phyloP scores from a whole-genome alignment of 2,888 invertebrate species.

The Tholera decimalis region DNA sequence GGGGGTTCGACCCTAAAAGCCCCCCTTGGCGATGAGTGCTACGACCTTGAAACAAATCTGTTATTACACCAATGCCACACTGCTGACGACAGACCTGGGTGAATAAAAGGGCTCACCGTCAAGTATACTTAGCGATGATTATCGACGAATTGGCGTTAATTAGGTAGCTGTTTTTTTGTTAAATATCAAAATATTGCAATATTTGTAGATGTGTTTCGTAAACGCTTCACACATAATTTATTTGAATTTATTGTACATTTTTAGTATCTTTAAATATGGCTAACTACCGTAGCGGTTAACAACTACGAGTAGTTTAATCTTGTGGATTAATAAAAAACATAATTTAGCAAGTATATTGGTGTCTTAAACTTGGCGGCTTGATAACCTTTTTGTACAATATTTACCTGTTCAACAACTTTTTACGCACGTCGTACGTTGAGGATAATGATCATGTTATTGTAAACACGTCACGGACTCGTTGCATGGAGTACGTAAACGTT shows the following conservation, averaged over 20 bases:
- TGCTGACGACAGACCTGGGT: conserved; percentile 30
- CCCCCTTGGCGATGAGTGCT: conserved; percentile 36
- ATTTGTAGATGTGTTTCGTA: conserved; percentile 44
- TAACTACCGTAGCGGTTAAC: conserved; percentile 11
- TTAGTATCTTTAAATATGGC: conserved; percentile 27
- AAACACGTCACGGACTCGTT: conserved; percentile 30
- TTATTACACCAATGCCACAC: conserved; percentile 48
- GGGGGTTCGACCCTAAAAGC: conserved; percentile 31
- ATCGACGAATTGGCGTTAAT: conserved; percentile 47
- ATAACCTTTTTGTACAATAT: conserved; percentile 13
- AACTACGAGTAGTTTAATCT: conserved; percentile 27
- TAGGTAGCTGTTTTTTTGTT: conserved; percentile 36
- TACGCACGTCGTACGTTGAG: conserved; percentile 16
- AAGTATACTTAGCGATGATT: conserved; percentile 57
- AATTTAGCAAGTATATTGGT: not conserved
- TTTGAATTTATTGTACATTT: conserved; percentile 16
- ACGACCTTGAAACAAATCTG: conserved; percentile 39
- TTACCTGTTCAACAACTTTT: conserved; percentile 12
- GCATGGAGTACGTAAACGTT: conserved; percentile 11
- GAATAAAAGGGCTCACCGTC: conserved; percentile 48
- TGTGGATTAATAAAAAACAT: conserved; percentile 9
- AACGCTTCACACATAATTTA: conserved; percentile 24
- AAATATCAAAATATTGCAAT: conserved; percentile 41
- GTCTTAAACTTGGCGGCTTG: conserved; percentile 2
- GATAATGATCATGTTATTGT: conserved; percentile 32